Conservation (phyloP, 64 coral and sea anemone species). For the Porites australiensis region DNA sequence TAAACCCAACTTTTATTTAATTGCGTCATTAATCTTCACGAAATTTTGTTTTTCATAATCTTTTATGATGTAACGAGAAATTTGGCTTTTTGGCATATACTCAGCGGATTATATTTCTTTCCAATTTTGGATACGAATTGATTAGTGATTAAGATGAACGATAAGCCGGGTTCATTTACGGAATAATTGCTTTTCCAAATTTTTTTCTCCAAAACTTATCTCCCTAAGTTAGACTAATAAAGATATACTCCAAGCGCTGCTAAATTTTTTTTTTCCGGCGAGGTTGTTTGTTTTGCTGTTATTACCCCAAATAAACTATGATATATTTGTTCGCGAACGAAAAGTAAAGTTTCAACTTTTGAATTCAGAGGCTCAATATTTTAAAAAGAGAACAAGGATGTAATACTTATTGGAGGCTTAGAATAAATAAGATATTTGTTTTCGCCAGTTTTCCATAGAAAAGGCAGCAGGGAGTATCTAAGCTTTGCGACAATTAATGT, state of each 20-base stretch:
- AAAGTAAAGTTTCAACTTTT: neutral
- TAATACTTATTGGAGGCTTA: neutral
- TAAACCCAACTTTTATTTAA: neutral
- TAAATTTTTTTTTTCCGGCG: too few species aligned
- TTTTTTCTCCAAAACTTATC: neutral
- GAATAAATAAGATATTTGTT: neutral
- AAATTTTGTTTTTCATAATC: neutral
- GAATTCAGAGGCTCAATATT: neutral
- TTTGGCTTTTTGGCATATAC: neutral
- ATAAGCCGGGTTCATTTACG: neutral
- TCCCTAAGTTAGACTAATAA: neutral
- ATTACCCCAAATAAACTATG: too few species aligned
- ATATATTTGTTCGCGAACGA: neutral
- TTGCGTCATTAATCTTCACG: neutral
- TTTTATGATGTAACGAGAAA: neutral
- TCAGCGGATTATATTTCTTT: neutral
- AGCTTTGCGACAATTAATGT: neutral
- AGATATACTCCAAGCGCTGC: too few species aligned
- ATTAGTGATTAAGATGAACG: neutral
- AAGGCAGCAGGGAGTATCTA: slow-evolving; percentile 1
- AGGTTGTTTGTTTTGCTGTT: too few species aligned
- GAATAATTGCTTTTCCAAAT: slow-evolving; percentile 8
- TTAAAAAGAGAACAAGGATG: neutral
- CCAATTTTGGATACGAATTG: neutral
- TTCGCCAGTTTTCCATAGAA: neutral